Base-by-base conservation (phyloP, 2,797 vertebrate species). In the Picus viridis region DNA sequence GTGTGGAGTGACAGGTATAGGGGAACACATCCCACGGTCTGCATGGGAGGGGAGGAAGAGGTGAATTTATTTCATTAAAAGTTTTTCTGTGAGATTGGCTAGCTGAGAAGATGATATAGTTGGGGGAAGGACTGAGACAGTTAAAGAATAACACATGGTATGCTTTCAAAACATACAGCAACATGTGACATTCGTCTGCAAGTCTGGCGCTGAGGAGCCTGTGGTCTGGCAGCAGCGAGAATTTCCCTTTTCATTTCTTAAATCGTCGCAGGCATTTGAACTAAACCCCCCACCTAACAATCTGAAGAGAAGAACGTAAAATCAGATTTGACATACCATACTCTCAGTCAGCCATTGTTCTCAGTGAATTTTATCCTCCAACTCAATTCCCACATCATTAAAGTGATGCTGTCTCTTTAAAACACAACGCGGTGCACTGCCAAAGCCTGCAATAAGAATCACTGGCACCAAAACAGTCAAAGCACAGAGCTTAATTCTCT, bases 131-230 rank as follows among this genome's bases (percentile, higher is more conserved):
- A 89, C 72, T 34, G 83, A 88, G 70, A 67, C 64, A 90, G 95
- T 95, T 97, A 93, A 94, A 89, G 71, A 94, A 73, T 91, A 98
- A 97, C 98, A 98, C 98, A 98, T 98, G 97, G 98, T 97, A 93
- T 88, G 89, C 90, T 89, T 96, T 93, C 95, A 79, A 96, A 96
- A 95, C 91, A 95, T 94, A 95, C 89, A 86, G 93, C 94, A 96
- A 96, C 96, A 94, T 96, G 95, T 96, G 97, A 95, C 89, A 96
- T 95, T 96, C 71, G 97, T 98, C 98, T 97, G 96, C 94, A 71
- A 97, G 97, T 97, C 97, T 97, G 97, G 97, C 97, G 56, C 95
- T 96, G 96, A 97, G 98, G 98, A 98, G 98, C 97, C 98, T 98
- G 98, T 96, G 98, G 98, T 97, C 97, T 98, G 98, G 98, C 98